Evolutionary conservation across 2,113 vertebrate species (phyloP).

Genomic region (Anhinga rufa): DNA sequence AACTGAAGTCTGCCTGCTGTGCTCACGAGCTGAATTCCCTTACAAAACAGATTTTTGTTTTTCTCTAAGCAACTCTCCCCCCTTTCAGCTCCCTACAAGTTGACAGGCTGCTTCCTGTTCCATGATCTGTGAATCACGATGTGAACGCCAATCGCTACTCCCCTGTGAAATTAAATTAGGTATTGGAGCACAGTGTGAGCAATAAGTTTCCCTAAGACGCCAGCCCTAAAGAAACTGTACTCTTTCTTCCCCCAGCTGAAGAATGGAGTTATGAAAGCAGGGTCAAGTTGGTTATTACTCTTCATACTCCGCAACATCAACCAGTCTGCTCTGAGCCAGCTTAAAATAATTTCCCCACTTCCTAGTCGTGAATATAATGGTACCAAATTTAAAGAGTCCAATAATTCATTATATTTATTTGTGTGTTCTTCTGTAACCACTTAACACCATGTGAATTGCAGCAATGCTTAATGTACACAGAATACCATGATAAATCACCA

Average conservation of each 20-base stretch:
- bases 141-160: background rate
- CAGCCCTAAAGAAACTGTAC: conserved; percentile 17
- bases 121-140: conserved; percentile 27
- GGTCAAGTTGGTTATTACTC: conserved; percentile 29
- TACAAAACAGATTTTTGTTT: conserved; percentile 17
- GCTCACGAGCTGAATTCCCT: background rate
- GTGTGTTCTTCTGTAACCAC: conserved; percentile 4
- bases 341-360: background rate
- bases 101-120: conserved; percentile 40
- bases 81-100: background rate
- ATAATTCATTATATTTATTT: background rate
- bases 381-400: background rate
- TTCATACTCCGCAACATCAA: background rate
- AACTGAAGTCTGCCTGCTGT: background rate
- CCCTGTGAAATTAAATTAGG: conserved; percentile 44
- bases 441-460: conserved; percentile 28
- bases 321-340: background rate
- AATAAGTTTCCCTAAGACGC: background rate
- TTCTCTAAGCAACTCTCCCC: background rate
- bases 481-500: conserved; percentile 34
- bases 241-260: background rate
- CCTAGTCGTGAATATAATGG: background rate
- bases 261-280: conserved; percentile 22
- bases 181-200: background rate
- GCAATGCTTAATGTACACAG: background rate